phyloP scores from a whole-genome alignment of 37 sponge, comb jelly and placozoan genomes.

The Ianthella basta region DNA sequence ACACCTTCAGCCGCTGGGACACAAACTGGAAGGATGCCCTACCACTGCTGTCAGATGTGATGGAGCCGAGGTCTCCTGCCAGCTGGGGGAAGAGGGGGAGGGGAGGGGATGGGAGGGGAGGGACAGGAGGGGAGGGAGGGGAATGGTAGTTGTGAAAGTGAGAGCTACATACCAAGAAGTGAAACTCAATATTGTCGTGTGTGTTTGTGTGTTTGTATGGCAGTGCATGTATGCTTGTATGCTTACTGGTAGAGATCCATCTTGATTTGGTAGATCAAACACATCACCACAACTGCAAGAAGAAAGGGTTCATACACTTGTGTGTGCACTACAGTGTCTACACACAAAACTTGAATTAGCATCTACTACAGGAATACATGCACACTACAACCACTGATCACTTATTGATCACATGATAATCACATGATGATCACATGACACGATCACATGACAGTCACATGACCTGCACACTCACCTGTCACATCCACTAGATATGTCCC shows the following conservation, averaged over 20 bases:
- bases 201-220: too few relatives aligned
- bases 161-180: too few relatives aligned
- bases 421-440: background rate
- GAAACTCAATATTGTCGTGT: too few relatives aligned
- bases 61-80: constrained; percentile 45
- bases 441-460: background rate
- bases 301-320: background rate
- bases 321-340: too few relatives aligned
- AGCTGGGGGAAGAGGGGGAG: background rate
- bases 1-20: constrained; percentile 54
- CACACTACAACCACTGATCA: constrained; percentile 9
- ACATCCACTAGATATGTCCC: constrained; percentile 79
- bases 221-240: too few relatives aligned
- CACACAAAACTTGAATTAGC: too few relatives aligned
- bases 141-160: background rate
- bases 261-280: constrained; percentile 5
- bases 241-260: too few relatives aligned
- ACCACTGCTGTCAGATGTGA: constrained; percentile 47
- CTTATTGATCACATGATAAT: too few relatives aligned
- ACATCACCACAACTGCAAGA: constrained; percentile 74
- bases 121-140: background rate
- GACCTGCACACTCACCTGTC: constrained; percentile 44
- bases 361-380: background rate
- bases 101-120: too few relatives aligned
- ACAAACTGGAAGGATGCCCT: constrained; percentile 47